Conservation (phyloP, 2,113 vertebrate genomes). For the Oncorhynchus keta region DNA sequence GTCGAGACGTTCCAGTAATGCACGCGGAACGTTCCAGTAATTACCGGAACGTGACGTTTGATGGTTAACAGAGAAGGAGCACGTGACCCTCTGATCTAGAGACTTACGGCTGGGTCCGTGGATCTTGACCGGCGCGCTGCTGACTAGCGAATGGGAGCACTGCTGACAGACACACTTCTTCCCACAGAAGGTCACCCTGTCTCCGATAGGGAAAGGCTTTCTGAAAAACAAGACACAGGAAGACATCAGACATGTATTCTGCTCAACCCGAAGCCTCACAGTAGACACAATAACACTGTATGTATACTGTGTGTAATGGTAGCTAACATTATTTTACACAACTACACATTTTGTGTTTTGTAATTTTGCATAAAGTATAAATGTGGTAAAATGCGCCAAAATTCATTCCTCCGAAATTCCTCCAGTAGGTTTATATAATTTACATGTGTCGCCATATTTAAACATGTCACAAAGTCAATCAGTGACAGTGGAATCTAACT, state of each 20-base stretch:
- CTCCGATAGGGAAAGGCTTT: conserved; percentile 94
- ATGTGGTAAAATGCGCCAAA: too few relatives aligned
- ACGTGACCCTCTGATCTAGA: conserved; percentile 15
- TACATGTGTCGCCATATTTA: too few relatives aligned
- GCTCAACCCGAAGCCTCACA: not conserved
- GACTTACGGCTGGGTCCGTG: conserved; percentile 94
- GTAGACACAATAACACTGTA: not conserved
- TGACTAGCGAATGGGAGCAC: conserved; percentile 85
- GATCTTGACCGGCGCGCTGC: conserved; percentile 92
- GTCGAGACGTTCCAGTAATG: too few relatives aligned
- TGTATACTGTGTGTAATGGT: not conserved
- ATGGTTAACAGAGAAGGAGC: not conserved
- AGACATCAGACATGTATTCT: not conserved
- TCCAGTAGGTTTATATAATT: too few relatives aligned
- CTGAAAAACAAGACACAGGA: conserved; percentile 59
- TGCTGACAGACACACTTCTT: conserved; percentile 97
- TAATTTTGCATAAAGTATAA: too few relatives aligned
- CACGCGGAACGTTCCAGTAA: too few relatives aligned
- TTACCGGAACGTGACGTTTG: too few relatives aligned
- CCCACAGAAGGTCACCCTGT: conserved; percentile 96
- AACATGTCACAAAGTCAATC: too few relatives aligned
- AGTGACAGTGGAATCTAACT: too few relatives aligned
- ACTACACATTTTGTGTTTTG: too few relatives aligned
- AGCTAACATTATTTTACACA: too few relatives aligned
- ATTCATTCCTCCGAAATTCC: too few relatives aligned